Evolutionary conservation across 2,888 invertebrate species (phyloP).

Genomic region (Drosophila hamatofila): DNA sequence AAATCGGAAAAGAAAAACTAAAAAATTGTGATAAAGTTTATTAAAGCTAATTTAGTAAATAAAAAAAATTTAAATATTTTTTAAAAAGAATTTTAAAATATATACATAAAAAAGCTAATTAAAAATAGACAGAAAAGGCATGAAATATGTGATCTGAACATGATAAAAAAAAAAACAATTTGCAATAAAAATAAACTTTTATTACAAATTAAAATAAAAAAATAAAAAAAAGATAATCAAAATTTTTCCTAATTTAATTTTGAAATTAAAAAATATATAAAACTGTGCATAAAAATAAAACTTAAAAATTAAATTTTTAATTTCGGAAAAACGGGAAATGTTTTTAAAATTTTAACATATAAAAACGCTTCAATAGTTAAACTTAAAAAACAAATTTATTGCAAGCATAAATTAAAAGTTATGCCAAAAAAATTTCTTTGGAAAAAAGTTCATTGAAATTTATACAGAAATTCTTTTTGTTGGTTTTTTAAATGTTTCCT

Average conservation of each 20-base stretch:
- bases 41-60: neutral
- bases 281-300: neutral
- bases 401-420: slow-evolving; percentile 2
- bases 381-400: slow-evolving; percentile 1
- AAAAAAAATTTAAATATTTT: neutral
- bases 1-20: neutral
- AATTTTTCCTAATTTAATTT: neutral
- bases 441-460: slow-evolving; percentile 19
- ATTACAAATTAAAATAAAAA: neutral
- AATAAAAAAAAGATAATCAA: neutral
- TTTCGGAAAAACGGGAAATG: neutral
- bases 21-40: neutral
- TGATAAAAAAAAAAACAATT: neutral
- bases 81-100: neutral
- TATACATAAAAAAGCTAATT: neutral
- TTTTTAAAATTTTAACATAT: neutral
- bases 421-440: neutral
- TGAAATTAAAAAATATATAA: neutral
- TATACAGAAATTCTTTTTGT: slow-evolving; percentile 8
- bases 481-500: neutral
- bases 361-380: neutral
- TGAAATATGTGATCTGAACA: neutral
- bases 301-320: neutral
- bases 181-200: neutral
- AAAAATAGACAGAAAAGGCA: neutral